phyloP scores from a whole-genome alignment of 1,140 invertebrate genomes.

The Brachionus rubens region DNA sequence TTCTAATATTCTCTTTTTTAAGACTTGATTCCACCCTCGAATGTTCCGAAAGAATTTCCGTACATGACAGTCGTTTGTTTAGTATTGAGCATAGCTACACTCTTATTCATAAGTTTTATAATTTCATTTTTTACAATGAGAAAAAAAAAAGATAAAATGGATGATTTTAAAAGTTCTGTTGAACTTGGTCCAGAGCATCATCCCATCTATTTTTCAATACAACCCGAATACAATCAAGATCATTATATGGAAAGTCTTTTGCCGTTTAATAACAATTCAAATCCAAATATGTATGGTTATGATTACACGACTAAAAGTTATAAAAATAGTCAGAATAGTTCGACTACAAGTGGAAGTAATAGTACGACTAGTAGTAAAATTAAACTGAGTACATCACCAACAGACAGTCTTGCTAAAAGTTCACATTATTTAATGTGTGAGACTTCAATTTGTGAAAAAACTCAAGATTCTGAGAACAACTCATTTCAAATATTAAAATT shows the following conservation, averaged over 20 bases:
- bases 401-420: slow-evolving; percentile 15
- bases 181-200: not conserved
- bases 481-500: slow-evolving; percentile 35
- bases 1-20: not conserved
- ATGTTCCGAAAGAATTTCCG: not conserved
- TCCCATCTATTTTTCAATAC: slow-evolving; percentile 43
- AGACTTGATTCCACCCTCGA: not conserved
- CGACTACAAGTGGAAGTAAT: slow-evolving; percentile 9
- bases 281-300: not conserved
- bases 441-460: not conserved
- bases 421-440: not conserved
- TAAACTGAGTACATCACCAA: not conserved
- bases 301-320: not conserved
- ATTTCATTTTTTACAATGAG: slow-evolving; percentile 17
- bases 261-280: not conserved
- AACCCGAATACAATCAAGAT: slow-evolving; percentile 15
- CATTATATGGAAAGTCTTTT: slow-evolving; percentile 10
- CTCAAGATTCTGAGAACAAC: not conserved
- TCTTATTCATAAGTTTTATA: not conserved
- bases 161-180: not conserved
- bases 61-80: not conserved
- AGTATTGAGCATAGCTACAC: not conserved
- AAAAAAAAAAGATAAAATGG: not conserved
- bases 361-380: slow-evolving; percentile 33
- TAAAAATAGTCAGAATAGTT: not conserved